Evolutionary conservation across 2,113 vertebrate species (phyloP).

Genomic region (Scolopax mira): DNA sequence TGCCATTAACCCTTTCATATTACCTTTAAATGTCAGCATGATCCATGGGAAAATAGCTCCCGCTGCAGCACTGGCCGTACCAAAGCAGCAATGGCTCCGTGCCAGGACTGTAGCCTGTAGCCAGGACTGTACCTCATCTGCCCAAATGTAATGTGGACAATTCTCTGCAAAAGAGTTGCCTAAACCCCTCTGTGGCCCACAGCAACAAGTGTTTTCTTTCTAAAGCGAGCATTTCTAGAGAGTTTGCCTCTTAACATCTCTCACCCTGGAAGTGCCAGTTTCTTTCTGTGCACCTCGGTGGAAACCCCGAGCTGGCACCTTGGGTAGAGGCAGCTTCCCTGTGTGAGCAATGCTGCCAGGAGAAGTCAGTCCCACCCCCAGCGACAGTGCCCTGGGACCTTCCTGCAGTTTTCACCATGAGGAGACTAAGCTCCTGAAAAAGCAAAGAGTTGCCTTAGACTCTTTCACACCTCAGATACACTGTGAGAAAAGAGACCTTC

Average conservation of each 20-base stretch:
- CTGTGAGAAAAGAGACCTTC: conserved; percentile 25
- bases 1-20: background rate
- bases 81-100: background rate
- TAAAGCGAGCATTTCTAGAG: background rate
- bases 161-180: background rate
- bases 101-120: too few species aligned
- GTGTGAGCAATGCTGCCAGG: background rate
- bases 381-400: background rate
- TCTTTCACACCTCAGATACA: conserved; percentile 6
- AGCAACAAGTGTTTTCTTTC: background rate
- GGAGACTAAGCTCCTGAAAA: background rate
- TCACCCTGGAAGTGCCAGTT: background rate
- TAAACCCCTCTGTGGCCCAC: background rate
- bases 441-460: background rate
- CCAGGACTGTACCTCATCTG: background rate
- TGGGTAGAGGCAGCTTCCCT: background rate
- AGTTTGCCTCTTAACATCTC: background rate
- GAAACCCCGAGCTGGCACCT: background rate
- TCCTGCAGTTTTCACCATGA: background rate
- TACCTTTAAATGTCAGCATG: background rate
- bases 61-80: background rate
- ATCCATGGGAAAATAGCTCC: background rate
- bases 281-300: rapidly evolving
- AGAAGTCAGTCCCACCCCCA: background rate
- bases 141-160: background rate